phyloP scores from a whole-genome alignment of 2,797 vertebrate species.

The Nasua narica region DNA sequence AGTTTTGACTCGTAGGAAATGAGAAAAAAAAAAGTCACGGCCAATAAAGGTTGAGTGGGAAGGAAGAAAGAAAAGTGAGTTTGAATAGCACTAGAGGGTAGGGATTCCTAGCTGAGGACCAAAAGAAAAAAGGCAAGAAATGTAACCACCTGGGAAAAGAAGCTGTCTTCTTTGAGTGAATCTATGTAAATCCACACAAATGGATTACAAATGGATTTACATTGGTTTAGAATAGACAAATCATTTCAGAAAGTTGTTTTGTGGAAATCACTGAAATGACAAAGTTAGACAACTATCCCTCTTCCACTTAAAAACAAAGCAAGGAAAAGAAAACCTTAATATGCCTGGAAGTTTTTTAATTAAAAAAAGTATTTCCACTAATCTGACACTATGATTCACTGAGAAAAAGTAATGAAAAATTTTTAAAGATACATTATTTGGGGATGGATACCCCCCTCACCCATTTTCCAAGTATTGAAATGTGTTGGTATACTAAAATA shows the following conservation, averaged over 20 bases:
- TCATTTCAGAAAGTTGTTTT: background rate
- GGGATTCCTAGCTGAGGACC: background rate
- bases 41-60: background rate
- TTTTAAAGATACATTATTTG: background rate
- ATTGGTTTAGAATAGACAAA: background rate
- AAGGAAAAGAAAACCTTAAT: background rate
- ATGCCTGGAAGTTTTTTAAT: background rate
- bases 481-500: background rate
- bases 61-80: background rate
- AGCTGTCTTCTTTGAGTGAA: background rate
- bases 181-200: background rate
- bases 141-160: background rate
- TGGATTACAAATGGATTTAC: background rate
- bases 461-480: background rate
- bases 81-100: background rate
- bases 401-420: background rate
- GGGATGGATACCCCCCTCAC: background rate
- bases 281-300: background rate
- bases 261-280: background rate
- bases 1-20: background rate
- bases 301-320: background rate
- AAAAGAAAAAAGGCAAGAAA: background rate
- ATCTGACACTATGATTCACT: background rate
- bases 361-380: background rate
- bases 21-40: background rate